phyloP scores from a whole-genome alignment of 1,140 invertebrate genomes.

The Oryzaephilus surinamensis region DNA sequence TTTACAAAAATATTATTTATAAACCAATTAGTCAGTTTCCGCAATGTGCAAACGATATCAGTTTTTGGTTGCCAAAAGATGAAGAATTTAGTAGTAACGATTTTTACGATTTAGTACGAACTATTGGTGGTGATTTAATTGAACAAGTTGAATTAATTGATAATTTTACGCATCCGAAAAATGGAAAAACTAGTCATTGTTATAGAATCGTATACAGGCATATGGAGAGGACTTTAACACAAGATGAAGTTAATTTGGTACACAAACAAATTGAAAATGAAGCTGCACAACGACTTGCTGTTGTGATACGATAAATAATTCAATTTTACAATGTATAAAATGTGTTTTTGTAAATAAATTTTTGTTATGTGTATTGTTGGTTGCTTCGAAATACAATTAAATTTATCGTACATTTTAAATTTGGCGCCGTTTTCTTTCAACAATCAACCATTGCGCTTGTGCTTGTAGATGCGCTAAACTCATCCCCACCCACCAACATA shows the following conservation, averaged over 20 bases:
- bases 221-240: conserved; percentile 78
- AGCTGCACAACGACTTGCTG: conserved; percentile 50
- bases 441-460: no score
- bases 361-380: no score
- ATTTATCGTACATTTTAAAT: no score
- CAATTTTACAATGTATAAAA: no score
- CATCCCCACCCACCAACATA: no score
- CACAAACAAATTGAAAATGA: conserved; percentile 67
- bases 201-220: conserved; percentile 92
- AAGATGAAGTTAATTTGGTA: conserved; percentile 78
- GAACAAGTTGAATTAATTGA: conserved; percentile 89
- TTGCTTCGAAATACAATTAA: no score
- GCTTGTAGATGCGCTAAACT: no score
- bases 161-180: conserved; percentile 80
- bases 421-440: no score
- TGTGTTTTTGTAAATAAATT: no score
- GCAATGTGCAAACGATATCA: conserved; percentile 86
- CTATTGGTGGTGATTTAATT: conserved; percentile 77
- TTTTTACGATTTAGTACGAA: conserved; percentile 89
- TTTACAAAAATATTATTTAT: conserved; percentile 52
- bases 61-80: conserved; percentile 85
- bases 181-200: conserved; percentile 71
- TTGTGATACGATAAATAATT: conserved; percentile 65
- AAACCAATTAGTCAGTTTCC: conserved; percentile 82
- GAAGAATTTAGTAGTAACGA: conserved; percentile 66